phyloP scores from a whole-genome alignment of 2,888 invertebrate genomes.

The Frankliniella fusca region DNA sequence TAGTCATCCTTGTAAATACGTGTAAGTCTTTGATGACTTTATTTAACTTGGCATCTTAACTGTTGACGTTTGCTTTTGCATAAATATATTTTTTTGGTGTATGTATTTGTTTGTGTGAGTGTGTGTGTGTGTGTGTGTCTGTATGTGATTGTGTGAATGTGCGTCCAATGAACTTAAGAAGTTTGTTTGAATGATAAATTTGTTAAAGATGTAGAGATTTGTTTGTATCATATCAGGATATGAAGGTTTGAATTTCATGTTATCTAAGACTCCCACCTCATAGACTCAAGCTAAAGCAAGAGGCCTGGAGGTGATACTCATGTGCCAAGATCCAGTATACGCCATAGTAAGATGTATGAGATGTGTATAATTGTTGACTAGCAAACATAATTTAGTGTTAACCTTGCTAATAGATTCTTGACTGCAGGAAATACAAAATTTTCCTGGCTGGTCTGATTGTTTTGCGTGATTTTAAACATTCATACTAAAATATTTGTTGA shows the following conservation, averaged over 20 bases:
- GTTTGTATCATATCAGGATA: background rate
- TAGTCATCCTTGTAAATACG: background rate
- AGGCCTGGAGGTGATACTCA: background rate
- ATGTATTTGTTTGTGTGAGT: background rate
- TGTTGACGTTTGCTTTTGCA: background rate
- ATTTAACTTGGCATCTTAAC: background rate
- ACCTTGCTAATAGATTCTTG: background rate
- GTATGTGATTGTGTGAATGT: background rate
- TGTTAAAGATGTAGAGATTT: background rate
- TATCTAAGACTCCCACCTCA: background rate
- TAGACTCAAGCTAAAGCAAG: background rate
- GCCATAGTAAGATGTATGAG: background rate
- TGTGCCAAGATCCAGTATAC: slow-evolving; percentile 19
- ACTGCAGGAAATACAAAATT: background rate
- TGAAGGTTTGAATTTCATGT: background rate
- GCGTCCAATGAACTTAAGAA: background rate
- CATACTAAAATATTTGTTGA: background rate
- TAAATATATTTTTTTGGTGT: background rate
- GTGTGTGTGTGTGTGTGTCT: background rate
- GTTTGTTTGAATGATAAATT: background rate
- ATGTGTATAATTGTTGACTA: background rate
- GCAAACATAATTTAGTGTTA: background rate
- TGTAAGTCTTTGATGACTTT: background rate
- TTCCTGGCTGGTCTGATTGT: background rate
- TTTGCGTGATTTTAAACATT: background rate